These are phyloP conservation scores for Ondatra zibethicus DNA, from an alignment of 2,113 vertebrate genomes.

Conservation along the genomic window DNA sequence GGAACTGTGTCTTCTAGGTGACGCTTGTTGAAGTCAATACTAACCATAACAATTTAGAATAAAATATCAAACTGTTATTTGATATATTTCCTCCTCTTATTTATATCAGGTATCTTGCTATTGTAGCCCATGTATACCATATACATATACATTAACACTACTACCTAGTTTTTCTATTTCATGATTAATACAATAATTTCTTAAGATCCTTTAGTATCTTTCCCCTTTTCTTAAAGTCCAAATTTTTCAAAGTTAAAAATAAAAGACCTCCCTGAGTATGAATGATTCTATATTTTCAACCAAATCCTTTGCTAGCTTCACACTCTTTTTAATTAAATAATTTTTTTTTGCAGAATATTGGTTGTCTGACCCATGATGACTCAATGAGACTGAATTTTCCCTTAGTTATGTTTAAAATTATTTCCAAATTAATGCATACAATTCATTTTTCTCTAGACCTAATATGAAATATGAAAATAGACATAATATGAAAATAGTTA, in stretches of 20 bases:
- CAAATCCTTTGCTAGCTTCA: neutral
- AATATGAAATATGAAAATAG: too few relatives aligned
- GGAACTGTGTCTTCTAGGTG: neutral
- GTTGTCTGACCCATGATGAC: neutral
- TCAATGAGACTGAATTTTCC: neutral
- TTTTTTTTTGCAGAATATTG: neutral
- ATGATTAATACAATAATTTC: neutral
- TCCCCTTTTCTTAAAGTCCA: neutral
- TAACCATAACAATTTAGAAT: neutral
- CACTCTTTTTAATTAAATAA: neutral
- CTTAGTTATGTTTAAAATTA: neutral
- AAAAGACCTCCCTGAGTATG: neutral
- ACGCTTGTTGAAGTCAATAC: neutral
- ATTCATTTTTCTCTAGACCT: too few relatives aligned
- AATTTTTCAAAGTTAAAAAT: neutral
- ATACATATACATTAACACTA: neutral
- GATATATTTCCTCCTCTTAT: neutral
- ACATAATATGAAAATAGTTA: conserved; percentile 32
- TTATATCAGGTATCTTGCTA: neutral
- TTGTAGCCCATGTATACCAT: neutral
- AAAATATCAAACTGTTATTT: neutral
- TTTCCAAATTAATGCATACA: neutral
- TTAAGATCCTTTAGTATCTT: neutral
- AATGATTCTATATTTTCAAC: neutral
- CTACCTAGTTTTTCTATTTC: neutral